Base-by-base conservation (phyloP, 2,888 invertebrate species). In the Xanthorhoe designata region DNA sequence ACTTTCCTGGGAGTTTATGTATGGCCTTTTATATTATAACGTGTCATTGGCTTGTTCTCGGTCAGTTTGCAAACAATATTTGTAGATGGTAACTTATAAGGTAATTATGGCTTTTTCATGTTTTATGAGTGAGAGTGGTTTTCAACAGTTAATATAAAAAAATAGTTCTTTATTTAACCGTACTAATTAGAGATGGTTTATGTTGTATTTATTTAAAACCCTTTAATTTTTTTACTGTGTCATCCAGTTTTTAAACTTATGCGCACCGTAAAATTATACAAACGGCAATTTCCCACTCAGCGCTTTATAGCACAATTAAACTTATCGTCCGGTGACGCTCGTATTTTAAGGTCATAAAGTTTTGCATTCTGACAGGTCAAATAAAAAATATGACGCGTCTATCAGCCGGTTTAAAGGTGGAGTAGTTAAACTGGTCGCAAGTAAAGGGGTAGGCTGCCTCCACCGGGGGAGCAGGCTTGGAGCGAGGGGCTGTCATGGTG, bases 361-460 rank as follows among this genome's bases (percentile, higher is more conserved):
- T 65, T 56, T 64, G 64, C 65, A 66, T 68, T 65, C 64, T 54
- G 66, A 58, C 71, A 68, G 70, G 70, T 72, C 70, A 50, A 71
- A 75, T 71, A 70, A 72, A 73, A 71, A 70, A 68, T 71, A 75
- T 69, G 68, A 61, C 62, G 51, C 72, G 69, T 71, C 72, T 70
- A 74, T 72, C 72, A 65, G 61, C 62, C 68, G 65, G 35, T 68
- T n/a, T 57, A 53, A 67, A 76, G 70, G 69, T 69, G 66, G 67
- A 66, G 74, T 72, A 71, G 70, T 70, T 71, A 74, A 75, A 76
- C 69, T 66, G 68, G 70, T 70, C 68, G 72, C 73, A 70, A 65
- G 71, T 72, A 69, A 75, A 74, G 72, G 63, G 58, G 42, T 58
- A 54, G 35, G 32, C 2, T n/a, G 18, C 29, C 10, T 6, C 15